These are phyloP conservation scores for Phenganax stokvisi DNA, from an alignment of 92 coral and sea anemone genomes.

Conservation along the genomic window DNA sequence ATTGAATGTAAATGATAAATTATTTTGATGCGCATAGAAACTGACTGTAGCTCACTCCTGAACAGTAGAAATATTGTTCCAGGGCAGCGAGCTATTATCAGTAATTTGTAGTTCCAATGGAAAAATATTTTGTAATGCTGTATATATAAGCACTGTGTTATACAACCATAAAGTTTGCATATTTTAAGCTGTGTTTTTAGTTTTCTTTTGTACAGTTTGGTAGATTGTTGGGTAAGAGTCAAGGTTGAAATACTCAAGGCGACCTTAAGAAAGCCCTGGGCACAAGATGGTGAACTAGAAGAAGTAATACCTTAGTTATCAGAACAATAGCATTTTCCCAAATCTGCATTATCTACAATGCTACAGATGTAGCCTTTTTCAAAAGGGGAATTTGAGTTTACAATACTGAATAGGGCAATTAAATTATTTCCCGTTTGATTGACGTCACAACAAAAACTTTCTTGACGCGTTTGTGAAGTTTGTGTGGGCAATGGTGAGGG, in stretches of 20 bases:
- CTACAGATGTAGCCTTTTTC: too few species aligned
- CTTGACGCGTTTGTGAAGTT: neutral
- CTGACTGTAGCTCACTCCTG: conserved; percentile 1
- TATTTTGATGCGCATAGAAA: neutral
- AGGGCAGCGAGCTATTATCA: conserved; percentile 15
- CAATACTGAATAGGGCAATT: too few species aligned
- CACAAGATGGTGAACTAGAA: too few species aligned
- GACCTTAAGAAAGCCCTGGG: too few species aligned
- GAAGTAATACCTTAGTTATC: too few species aligned
- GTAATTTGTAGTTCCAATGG: conserved; percentile 39
- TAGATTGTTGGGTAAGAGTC: neutral
- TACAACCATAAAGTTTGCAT: neutral
- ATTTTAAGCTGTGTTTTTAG: neutral
- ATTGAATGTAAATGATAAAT: neutral
- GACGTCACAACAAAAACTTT: neutral
- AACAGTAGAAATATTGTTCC: neutral
- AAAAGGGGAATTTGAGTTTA: too few species aligned
- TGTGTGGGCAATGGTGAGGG: neutral
- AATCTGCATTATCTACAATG: too few species aligned
- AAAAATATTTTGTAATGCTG: conserved; percentile 37
- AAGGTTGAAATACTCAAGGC: neutral
- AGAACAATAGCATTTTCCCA: too few species aligned
- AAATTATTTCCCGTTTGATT: conserved; percentile 1
- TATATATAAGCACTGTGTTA: conserved; percentile 1
- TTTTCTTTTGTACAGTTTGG: neutral